Conservation (phyloP, 2,113 vertebrate species). For the Ia io region DNA sequence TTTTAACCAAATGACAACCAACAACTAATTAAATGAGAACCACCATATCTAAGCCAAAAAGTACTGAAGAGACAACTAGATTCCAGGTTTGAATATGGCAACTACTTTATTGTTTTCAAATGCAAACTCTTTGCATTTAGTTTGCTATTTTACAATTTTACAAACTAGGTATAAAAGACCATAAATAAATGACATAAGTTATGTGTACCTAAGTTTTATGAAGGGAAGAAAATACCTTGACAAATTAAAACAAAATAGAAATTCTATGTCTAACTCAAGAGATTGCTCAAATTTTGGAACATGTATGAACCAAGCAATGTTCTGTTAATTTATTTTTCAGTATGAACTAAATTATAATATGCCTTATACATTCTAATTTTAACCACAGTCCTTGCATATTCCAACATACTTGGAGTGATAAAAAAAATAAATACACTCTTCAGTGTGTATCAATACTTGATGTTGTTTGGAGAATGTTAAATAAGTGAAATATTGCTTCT, state of each 20-base stretch:
- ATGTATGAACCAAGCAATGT: conserved; percentile 87
- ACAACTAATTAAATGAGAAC: background rate
- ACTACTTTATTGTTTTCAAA: conserved; percentile 98
- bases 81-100: conserved; percentile 84
- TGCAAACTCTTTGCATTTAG: conserved; percentile 93
- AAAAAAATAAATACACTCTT: conserved; percentile 89
- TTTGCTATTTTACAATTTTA: conserved; percentile 99
- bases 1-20: background rate
- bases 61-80: conserved; percentile 32
- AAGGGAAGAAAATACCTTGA: conserved; percentile 81
- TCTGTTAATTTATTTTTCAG: conserved; percentile 84
- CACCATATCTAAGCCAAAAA: background rate
- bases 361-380: conserved; percentile 95
- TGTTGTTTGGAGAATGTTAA: conserved; percentile 86
- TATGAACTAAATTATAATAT: conserved; percentile 92
- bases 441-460: conserved; percentile 79
- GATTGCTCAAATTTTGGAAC: conserved; percentile 87
- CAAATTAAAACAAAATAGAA: conserved; percentile 90
- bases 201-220: conserved; percentile 96
- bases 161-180: conserved; percentile 99
- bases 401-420: conserved; percentile 91
- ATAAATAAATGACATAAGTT: conserved; percentile 99
- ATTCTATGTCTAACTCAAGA: conserved; percentile 91
- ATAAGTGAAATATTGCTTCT: conserved; percentile 88
- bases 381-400: conserved; percentile 94